A percentile compares a stretch with the other conserved stretches of the same genome.
Conservation (phyloP, 2,797 vertebrate species). For the Bradypus variegatus region DNA sequence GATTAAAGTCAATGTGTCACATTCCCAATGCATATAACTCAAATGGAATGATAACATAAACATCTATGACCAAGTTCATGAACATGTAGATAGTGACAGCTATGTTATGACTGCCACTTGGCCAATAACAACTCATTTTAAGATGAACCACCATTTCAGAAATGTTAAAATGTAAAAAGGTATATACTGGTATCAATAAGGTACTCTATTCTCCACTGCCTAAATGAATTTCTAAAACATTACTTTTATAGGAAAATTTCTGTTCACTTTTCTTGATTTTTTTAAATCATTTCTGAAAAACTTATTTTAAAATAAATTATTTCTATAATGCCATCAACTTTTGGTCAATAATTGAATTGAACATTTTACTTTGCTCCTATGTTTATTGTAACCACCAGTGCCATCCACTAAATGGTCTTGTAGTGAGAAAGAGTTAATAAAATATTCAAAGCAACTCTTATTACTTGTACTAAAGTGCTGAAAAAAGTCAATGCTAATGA, state of each 20-base stretch:
- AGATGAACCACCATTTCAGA: background rate
- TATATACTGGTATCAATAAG: background rate
- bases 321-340: background rate
- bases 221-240: background rate
- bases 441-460: conserved; percentile 21
- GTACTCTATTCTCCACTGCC: background rate
- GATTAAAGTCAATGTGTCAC: background rate
- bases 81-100: background rate
- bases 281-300: background rate
- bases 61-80: background rate
- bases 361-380: background rate
- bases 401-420: background rate
- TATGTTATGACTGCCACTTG: background rate
- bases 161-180: background rate
- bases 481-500: background rate
- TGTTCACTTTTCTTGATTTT: background rate
- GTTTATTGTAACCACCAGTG: background rate
- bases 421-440: background rate
- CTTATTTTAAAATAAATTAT: background rate
- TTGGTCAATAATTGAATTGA: background rate
- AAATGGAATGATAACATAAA: background rate
- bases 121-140: background rate
- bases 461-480: background rate
- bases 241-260: background rate
- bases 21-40: background rate